Conservation (phyloP, 2,797 vertebrate genomes). For the Pangasius mekongensis region DNA sequence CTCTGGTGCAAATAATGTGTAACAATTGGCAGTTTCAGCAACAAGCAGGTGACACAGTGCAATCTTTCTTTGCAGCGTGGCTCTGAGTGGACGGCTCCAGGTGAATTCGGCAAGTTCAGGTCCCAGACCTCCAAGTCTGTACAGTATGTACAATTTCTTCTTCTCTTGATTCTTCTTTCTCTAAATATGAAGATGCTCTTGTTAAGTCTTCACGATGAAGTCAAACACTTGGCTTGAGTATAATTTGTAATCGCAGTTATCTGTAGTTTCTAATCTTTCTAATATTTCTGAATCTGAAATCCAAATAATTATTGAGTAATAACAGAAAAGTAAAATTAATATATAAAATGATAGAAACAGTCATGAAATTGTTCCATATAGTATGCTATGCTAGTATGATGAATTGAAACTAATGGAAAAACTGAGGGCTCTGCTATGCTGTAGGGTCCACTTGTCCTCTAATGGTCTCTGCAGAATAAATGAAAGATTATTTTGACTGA, state of each 20-base stretch:
- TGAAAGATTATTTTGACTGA: neutral
- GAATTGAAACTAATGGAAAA: neutral
- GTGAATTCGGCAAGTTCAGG: slow-evolving; percentile 87
- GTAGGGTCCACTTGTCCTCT: neutral
- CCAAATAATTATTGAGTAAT: neutral
- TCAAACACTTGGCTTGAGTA: neutral
- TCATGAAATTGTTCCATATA: neutral
- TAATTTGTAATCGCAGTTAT: neutral
- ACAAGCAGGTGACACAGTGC: slow-evolving; percentile 7
- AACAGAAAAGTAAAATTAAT: neutral
- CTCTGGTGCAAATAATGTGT: slow-evolving; percentile 18
- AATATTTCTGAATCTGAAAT: neutral
- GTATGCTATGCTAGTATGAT: neutral
- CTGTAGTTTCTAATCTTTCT: neutral
- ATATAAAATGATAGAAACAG: no score
- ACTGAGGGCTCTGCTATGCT: neutral
- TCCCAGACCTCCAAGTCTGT: slow-evolving; percentile 84
- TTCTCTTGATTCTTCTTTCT: no score
- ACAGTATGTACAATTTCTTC: slow-evolving; percentile 70
- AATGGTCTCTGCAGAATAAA: neutral
- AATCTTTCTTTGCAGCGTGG: slow-evolving; percentile 71
- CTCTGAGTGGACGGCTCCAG: slow-evolving; percentile 83
- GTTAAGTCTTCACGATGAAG: neutral
- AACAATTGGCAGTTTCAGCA: neutral
- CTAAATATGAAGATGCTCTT: neutral